Base-by-base conservation (phyloP, 92 coral and sea anemone species). In the Hydrozoanthus gracilis region DNA sequence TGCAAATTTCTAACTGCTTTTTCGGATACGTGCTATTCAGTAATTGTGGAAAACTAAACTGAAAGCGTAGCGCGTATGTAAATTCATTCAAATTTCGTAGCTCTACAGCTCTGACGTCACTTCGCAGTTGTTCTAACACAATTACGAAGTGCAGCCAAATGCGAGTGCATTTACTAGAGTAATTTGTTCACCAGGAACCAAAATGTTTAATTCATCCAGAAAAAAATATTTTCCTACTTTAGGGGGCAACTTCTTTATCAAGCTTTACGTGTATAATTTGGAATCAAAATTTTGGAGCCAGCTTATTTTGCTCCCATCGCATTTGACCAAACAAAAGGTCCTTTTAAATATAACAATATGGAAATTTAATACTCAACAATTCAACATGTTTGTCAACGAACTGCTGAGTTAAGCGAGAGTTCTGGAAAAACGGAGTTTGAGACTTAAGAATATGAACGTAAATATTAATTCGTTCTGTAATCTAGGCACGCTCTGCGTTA, bases 291-390 rank as follows among this genome's bases (percentile, higher is more conserved):
- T 61, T 62, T n/a, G 58, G 60, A 65, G 72, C 51, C 35, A 44
- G 18, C 16, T 10, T 15, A 3, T 14, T 10, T 61, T 45, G 71
- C 39, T 20, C 45, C 44, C 13, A 46, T 17, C 73, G 50, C 39
- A 49, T 80, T 74, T 80, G 74, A 48, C 60, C 62, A 60, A 80
- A 80, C 61, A 51, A 80, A 80, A 46, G 46, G 62, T 58, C 51
- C 35, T 65, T 62, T 80, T 80, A 80, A 80, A 80, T 80, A 80
- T 70, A 11, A 67, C 85, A 15, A 66, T 65, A 80, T 80, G 85
- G 85, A 49, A 80, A 80, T 80, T 80, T 58, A 80, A 80, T 47
- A 80, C 74, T 68, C 72, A 48, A 46, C 54, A 64, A 80, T 65
- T 66, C 74, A 80, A 13, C 45, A 35, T 46, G 46, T 18, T 80